A percentile compares a stretch with the other conserved stretches of the same genome.
Evolutionary conservation across 1,140 invertebrate species (phyloP).

Genomic region (Rhagoletis pomonella): DNA sequence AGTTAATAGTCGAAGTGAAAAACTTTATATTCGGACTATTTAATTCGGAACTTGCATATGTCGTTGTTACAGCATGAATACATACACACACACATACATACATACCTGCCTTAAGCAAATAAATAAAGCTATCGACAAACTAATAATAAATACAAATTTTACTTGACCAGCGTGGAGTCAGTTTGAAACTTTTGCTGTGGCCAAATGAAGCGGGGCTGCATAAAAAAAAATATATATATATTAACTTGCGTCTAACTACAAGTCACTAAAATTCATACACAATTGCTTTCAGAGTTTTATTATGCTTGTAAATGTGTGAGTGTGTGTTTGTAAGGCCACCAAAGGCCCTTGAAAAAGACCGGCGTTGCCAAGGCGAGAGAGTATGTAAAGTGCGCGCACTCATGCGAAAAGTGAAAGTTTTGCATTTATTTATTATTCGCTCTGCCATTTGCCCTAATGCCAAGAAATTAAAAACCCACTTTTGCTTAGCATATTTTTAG

Average conservation of each 20-base stretch:
- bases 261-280: background rate
- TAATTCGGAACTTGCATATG: no score
- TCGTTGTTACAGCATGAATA: background rate
- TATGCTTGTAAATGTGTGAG: background rate
- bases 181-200: background rate
- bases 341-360: background rate
- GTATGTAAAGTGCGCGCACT: background rate
- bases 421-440: constrained; percentile 39
- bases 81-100: background rate
- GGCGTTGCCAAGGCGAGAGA: background rate
- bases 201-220: background rate
- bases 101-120: no score
- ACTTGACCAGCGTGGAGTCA: background rate
- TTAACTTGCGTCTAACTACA: background rate
- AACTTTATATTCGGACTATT: no score
- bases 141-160: background rate
- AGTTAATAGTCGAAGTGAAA: background rate
- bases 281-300: background rate
- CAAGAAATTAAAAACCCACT: constrained; percentile 26
- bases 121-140: no score
- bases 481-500: constrained; percentile 46
- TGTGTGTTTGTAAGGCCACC: background rate
- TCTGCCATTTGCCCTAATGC: constrained; percentile 3
- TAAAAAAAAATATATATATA: background rate
- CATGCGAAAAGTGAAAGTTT: constrained; percentile 34